Conservation (phyloP, 2,888 invertebrate genomes). For the Ptychoptera contaminata region DNA sequence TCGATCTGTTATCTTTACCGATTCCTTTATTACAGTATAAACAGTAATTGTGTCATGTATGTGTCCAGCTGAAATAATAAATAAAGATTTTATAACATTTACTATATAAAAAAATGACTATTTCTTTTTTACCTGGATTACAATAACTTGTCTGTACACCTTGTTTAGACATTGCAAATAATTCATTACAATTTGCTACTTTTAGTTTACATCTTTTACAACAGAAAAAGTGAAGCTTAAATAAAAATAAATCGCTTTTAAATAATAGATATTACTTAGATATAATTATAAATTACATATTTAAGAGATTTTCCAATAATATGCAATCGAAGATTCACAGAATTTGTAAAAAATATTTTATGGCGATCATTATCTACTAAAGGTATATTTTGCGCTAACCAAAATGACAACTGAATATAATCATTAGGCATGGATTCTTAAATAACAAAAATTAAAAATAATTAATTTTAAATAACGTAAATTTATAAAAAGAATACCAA, state of each 20-base stretch:
- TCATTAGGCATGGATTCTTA: conserved; percentile 43
- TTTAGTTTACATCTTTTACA: conserved; percentile 40
- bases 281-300: conserved; percentile 13
- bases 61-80: conserved; percentile 36
- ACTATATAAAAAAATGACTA: background rate
- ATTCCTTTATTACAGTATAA: conserved; percentile 33
- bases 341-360: conserved; percentile 46
- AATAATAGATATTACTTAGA: background rate
- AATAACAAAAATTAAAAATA: conserved; percentile 5
- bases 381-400: conserved; percentile 64
- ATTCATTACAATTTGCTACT: conserved; percentile 47
- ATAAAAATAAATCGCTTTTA: conserved; percentile 7
- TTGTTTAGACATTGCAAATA: conserved; percentile 68
- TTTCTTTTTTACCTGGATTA: conserved; percentile 41
- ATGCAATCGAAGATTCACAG: conserved; percentile 47
- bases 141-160: conserved; percentile 69
- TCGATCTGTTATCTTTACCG: conserved; percentile 32
- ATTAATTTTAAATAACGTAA: background rate
- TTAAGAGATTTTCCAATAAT: conserved; percentile 24
- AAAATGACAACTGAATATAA: conserved; percentile 56
- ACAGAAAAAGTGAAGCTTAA: conserved; percentile 35
- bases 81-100: background rate
- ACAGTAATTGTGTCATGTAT: conserved; percentile 70
- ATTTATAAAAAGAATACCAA: conserved; percentile 11
- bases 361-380: conserved; percentile 47